phyloP scores from a whole-genome alignment of 2,888 invertebrate species.

The Dicycla oo region DNA sequence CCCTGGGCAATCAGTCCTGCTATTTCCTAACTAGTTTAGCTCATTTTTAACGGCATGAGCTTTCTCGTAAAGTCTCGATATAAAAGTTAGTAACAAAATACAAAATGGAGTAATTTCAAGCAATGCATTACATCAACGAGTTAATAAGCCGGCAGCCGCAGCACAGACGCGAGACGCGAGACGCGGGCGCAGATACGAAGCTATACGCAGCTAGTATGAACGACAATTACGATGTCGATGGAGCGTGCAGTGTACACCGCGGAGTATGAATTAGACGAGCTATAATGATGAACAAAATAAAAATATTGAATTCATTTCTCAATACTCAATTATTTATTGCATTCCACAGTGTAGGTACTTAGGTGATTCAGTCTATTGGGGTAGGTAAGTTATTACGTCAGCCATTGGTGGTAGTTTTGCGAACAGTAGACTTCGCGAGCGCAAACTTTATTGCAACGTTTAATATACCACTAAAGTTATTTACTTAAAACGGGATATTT shows the following conservation, averaged over 20 bases:
- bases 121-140: conserved; percentile 30
- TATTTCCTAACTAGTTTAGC: background rate
- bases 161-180: background rate
- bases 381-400: too few species aligned
- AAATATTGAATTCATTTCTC: too few species aligned
- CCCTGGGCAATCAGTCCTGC: background rate
- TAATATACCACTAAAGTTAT: too few species aligned
- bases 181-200: conserved; percentile 2
- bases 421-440: too few species aligned
- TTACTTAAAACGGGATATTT: too few species aligned
- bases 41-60: background rate
- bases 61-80: background rate
- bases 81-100: background rate
- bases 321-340: too few species aligned
- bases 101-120: background rate
- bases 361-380: too few species aligned
- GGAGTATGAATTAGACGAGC: conserved; percentile 15
- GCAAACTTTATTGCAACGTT: too few species aligned
- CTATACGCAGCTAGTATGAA: conserved; percentile 33
- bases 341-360: too few species aligned
- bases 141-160: conserved; percentile 33
- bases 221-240: conserved; percentile 39
- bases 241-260: conserved; percentile 34
- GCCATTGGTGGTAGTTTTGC: too few species aligned
- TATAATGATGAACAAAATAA: too few species aligned